phyloP scores from a whole-genome alignment of 2,113 vertebrate species.

The Oncorhynchus masou region DNA sequence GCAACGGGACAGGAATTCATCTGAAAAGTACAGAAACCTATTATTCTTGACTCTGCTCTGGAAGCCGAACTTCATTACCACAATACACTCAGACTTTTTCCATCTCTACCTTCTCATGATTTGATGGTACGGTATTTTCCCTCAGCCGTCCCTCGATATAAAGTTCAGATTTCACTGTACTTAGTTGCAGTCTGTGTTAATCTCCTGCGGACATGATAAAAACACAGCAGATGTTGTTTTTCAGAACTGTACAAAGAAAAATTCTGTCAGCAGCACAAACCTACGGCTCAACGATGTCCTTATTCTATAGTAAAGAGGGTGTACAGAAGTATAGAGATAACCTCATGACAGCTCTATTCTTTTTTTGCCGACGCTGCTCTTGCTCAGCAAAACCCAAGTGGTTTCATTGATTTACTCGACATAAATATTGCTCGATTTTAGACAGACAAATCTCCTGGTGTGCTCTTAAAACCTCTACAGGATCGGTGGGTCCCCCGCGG shows the following conservation, averaged over 20 bases:
- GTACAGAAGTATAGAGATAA: not conserved
- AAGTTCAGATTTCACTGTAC: not conserved
- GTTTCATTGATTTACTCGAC: not conserved
- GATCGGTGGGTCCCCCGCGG: no score
- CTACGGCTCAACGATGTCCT: not conserved
- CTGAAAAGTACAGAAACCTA: not conserved
- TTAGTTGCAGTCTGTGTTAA: not conserved
- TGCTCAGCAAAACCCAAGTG: not conserved
- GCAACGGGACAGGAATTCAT: not conserved
- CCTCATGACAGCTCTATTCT: no score
- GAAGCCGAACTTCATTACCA: not conserved
- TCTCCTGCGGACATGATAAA: not conserved
- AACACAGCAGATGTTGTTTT: not conserved
- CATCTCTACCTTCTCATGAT: not conserved
- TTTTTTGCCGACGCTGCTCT: not conserved
- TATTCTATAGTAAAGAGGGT: not conserved
- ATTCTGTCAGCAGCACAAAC: not conserved
- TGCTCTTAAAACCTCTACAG: constrained; percentile 2
- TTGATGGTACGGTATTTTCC: not conserved
- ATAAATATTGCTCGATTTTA: constrained; percentile 19
- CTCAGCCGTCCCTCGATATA: not conserved
- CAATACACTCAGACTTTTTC: not conserved
- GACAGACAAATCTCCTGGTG: constrained; percentile 24
- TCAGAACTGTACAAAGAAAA: not conserved
- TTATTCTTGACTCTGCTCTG: not conserved